Conservation (phyloP, 2,888 invertebrate genomes). For the Colletes collaris region DNA sequence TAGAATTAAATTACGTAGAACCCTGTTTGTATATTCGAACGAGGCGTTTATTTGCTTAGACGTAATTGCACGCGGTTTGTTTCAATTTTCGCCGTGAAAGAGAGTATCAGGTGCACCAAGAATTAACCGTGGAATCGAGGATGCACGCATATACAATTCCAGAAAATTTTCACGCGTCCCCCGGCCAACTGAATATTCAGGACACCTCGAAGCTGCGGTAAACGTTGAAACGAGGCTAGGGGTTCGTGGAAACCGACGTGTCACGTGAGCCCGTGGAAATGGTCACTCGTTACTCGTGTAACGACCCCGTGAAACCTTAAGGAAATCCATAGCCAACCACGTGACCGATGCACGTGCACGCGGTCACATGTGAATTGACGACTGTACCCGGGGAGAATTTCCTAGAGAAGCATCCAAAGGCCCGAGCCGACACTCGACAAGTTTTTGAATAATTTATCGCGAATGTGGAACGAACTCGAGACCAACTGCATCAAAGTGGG, state of each 20-base stretch:
- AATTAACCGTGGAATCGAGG: not conserved
- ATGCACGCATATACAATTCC: not conserved
- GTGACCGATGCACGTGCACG: constrained; percentile 57
- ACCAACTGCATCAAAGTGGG: constrained; percentile 60
- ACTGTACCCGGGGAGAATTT: constrained; percentile 13
- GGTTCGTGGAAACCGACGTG: constrained; percentile 3
- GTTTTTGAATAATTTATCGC: constrained; percentile 73
- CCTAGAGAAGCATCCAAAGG: constrained; percentile 1
- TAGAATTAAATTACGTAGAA: too few species aligned
- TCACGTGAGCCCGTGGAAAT: constrained; percentile 47
- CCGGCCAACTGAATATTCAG: constrained; percentile 1
- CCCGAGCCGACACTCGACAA: constrained; percentile 15
- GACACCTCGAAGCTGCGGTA: not conserved
- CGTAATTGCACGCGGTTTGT: too few species aligned
- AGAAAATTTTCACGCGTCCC: not conserved
- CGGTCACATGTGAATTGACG: constrained; percentile 57
- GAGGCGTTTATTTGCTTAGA: too few species aligned
- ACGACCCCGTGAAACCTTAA: constrained; percentile 58
- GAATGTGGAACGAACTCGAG: constrained; percentile 75
- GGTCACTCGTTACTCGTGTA: constrained; percentile 54
- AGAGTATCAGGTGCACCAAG: not conserved
- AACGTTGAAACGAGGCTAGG: constrained; percentile 16
- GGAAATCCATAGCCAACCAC: constrained; percentile 55
- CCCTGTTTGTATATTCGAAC: too few species aligned
- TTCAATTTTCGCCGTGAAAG: too few species aligned